Base-by-base conservation (phyloP, 2,797 vertebrate species). In the Clarias fuscus region DNA sequence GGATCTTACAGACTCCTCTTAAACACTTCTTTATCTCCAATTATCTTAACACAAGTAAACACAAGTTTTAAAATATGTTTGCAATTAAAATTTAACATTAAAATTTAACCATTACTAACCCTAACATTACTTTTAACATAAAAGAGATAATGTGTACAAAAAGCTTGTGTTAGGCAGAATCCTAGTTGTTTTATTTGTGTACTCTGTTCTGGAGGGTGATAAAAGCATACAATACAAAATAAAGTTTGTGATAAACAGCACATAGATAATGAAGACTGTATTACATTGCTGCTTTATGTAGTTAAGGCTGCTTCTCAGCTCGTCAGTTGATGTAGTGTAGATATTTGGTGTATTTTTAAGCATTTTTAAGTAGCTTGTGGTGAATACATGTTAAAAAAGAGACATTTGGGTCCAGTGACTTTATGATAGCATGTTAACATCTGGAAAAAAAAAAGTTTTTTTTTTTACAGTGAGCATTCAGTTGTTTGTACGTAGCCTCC, bases 341-440 rank as follows among this genome's bases (percentile, higher is more conserved):
- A 53, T 33, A n/a, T 24, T 18, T 22, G 62, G 43, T 3, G 33
- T 71, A 61, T 33, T 80, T 76, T 5, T 0, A 7, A 24, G 33
- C 62, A 48, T 75, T 14, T 71, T 80, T 17, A 62, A n/a, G 67
- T 78, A 80, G 65, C 18, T 72, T 80, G 64, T 58, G 78, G 53
- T n/a, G 27, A 59, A 77, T 78, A 78, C 53, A 53, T 86, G 67
- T 78, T 14, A 11, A 80, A 64, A 62, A 37, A 17, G 37, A 72
- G n/a, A 59, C 10, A 22, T 78, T 59, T 58, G 27, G 27, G 13
- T 64, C 67, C 84, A 81, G 56, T 85, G 76, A 80, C 33, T 78
- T 15, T 59, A 56, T 33, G 13, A 58, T 27, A 40, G 48, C 27
- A 53, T 72, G 22, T 75, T 40, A 81, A 81, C 17, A 64, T 62